Percentiles rank a stretch among this genome's conserved stretches.
phyloP scores from a whole-genome alignment of 1,140 invertebrate genomes.

The Dreissena rostriformis region DNA sequence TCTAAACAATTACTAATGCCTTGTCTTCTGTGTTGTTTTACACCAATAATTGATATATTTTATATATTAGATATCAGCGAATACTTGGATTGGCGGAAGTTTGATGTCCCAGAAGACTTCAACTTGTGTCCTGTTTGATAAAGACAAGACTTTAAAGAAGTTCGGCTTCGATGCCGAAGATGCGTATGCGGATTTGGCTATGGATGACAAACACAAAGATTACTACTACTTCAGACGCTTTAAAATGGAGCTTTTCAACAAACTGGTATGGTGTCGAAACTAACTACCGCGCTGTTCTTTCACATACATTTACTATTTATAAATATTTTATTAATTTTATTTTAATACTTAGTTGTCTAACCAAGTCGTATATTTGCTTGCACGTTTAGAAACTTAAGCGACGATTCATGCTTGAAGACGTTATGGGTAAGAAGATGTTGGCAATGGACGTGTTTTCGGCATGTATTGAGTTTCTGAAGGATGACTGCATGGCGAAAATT shows the following conservation, averaged over 20 bases:
- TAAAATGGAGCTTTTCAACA: constrained; percentile 36
- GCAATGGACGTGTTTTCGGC: constrained; percentile 59
- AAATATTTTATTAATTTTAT: not conserved
- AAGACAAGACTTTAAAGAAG: constrained; percentile 21
- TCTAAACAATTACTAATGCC: not conserved
- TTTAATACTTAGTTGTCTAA: not conserved
- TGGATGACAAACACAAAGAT: constrained; percentile 21
- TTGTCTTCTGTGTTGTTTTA: not conserved
- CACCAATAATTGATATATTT: not conserved
- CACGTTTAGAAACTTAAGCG: constrained; percentile 11
- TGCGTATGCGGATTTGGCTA: constrained; percentile 13
- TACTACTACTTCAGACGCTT: constrained; percentile 40
- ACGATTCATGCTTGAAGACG: constrained; percentile 50
- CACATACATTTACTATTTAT: not conserved
- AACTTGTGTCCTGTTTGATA: constrained; percentile 27
- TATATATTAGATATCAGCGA: constrained; percentile 4
- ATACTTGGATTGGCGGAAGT: constrained; percentile 13
- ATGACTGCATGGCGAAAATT: constrained; percentile 32
- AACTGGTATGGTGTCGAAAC: not conserved
- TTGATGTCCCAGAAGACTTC: constrained; percentile 34
- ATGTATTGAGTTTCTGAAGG: constrained; percentile 42
- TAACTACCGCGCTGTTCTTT: not conserved
- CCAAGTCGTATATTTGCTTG: not conserved
- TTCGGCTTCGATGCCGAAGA: constrained; percentile 43
- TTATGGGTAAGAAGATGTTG: constrained; percentile 48